phyloP scores from a whole-genome alignment of 1,140 invertebrate genomes.

The Plectus sambesii region DNA sequence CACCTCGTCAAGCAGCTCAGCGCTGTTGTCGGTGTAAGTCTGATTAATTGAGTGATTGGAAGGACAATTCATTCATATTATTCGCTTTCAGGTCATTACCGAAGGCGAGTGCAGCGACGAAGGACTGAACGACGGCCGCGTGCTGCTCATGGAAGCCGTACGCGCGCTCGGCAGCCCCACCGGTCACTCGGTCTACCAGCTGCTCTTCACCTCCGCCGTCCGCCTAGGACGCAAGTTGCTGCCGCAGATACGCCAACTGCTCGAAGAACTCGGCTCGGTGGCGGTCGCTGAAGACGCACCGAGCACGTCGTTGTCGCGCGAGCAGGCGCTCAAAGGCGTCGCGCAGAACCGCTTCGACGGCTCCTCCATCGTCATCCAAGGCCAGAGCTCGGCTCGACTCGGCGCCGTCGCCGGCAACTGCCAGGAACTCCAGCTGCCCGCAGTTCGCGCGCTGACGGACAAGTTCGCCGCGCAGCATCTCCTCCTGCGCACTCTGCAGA shows the following conservation, averaged over 20 bases:
- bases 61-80: too few species aligned
- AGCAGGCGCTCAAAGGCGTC: slow-evolving; percentile 10
- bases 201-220: not conserved
- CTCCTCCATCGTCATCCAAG: slow-evolving; percentile 12
- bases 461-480: not conserved
- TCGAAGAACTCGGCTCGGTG: slow-evolving; percentile 6
- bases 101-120: not conserved
- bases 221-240: slow-evolving; percentile 1
- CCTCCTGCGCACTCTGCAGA: not conserved
- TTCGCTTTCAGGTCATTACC: slow-evolving; percentile 1
- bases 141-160: slow-evolving; percentile 11
- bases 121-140: slow-evolving; percentile 11
- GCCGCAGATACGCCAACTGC: not conserved
- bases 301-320: not conserved
- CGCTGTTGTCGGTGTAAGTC: too few species aligned
- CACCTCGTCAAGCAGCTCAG: too few species aligned
- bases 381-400: too few species aligned
- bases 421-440: not conserved
- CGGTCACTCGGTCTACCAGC: slow-evolving; percentile 5
- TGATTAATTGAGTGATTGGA: too few species aligned
- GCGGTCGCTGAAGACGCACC: slow-evolving; percentile 7
- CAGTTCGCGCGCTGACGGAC: not conserved
- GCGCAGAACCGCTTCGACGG: slow-evolving; percentile 6
- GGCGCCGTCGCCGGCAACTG: too few species aligned
- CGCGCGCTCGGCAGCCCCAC: not conserved